Evolutionary conservation across 2,888 invertebrate genomes (phyloP), one percentile per base, ranked within the genome.

Genomic region (Leptodirus hochenwartii): DNA sequence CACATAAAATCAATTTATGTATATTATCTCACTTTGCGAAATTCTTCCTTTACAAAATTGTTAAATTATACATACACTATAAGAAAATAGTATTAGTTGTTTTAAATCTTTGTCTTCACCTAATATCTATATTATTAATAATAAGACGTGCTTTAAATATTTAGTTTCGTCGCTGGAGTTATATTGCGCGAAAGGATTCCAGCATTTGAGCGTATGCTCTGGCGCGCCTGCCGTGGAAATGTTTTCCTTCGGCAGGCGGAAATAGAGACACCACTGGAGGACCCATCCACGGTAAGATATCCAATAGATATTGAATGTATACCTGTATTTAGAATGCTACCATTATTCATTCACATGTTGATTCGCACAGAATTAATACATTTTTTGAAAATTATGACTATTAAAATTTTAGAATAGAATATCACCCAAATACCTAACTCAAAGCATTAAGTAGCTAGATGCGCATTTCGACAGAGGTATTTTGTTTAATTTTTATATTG

Each of bases 191-290:
- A 90, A 54, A 64, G 85, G 36, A 70, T 90, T 32, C 81, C 82
- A 2, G 79, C 80, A 27, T 91, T 91, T 58, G 90, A 90, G 51
- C 64, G 87, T 30, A 84, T 91, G 77, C 56, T 91, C 45, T 91
- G 90, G 90, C 68, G 90, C 40, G 87, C 87, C 39, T 88, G 87
- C 12, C 66, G 90, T 33, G 90, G 90, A 16, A 87, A 87, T 51
- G 88, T 90, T 8, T 91, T 90, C 56, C 54, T 91, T 37, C 65
- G 84, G 9, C 77, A 82, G 45, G 76, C 82, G 1, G 87, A 87
- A 48, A 75, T 91, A 24, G 77, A 79, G 27, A 71, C 76, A 37
- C 74, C 82, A 0, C 59, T 80, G 39, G 87, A 78, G 56, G 91
- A 82, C 61, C 88, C 77, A 28, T 61, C 68, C 29, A 81, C 84